Evolutionary conservation across 2,888 invertebrate genomes (phyloP), one percentile per base, ranked within the genome.

Genomic region (Caenorhabditis auriculariae): DNA sequence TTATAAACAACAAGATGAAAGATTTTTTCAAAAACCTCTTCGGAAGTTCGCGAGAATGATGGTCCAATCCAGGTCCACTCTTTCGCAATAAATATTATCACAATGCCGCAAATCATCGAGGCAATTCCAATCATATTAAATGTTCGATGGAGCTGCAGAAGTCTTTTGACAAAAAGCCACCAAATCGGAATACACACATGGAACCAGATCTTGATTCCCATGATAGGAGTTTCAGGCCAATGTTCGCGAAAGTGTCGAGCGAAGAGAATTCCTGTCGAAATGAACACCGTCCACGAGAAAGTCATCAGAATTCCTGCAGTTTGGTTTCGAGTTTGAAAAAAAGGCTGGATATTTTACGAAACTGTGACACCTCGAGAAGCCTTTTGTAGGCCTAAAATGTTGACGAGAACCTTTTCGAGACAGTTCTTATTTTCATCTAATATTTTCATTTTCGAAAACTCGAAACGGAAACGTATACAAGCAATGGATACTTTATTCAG

Each of bases 1-100:
- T n/a, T n/a, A n/a, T n/a, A n/a, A n/a, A n/a, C n/a, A n/a, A n/a
- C n/a, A n/a, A n/a, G n/a, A n/a, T n/a, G n/a, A n/a, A n/a, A n/a
- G n/a, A n/a, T n/a, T n/a, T n/a, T n/a, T n/a, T n/a, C n/a, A n/a
- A n/a, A n/a, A n/a, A n/a, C n/a, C n/a, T n/a, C n/a, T n/a, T n/a
- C n/a, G n/a, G n/a, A n/a, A n/a, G n/a, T n/a, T n/a, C 27, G 59
- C 19, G 24, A 43, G 3, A 66, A 62, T 27, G 53, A 54, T 4
- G 71, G 71, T 15, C 71, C 71, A n/a, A 35, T 42, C 71, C 66
- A 71, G 15, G 35, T n/a, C 71, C 71, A 71, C 32, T 67, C 69
- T 21, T 58, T 54, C 4, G 66, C 66, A 2, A 67, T 67, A 51
- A 71, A 71, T 26, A 71, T 65, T 38, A 60, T 56, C 4, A 66